Evolutionary conservation across 1,140 invertebrate species (phyloP), one percentile per base, ranked within the genome.

Genomic region (Aphidius gifuensis): DNA sequence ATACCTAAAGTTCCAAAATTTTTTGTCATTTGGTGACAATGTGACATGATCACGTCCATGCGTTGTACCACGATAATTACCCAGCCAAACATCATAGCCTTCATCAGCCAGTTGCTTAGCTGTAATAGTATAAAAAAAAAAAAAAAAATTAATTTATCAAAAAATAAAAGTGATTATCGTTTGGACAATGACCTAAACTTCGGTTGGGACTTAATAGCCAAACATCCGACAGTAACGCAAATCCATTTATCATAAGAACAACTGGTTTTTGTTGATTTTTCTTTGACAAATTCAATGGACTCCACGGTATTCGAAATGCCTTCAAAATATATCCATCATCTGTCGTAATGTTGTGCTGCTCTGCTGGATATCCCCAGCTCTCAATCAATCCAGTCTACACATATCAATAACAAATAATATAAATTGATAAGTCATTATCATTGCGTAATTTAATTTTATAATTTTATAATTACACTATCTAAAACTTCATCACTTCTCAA

Each of bases 31-130:
- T 8, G 77, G 66, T 8, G 74, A 70, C 5, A 80, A 64, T 6
- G 58, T 59, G 1, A 67, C 55, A 67, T 80, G 79, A 6, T 65
- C 65, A 16, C 64, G 58, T 0, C 80, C 81, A 62, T 85, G 84
- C 4, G 71, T 69, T 61, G 82, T 84, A 8, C 83, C 83, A 7
- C 83, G 64, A 32, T 71, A 71, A 66, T 84, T 84, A 0, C 78
- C 80, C 44, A 85, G 47, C 83, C 83, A 84, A 6, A 84, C 83
- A 66, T 84, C 83, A 61, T 79, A 84, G 9, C 80, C 80, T 39
- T 63, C 61, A 68, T 84, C 80, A 3, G 80, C 77, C 32, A n/a
- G 5, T 11, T 8, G 16, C 2, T 16, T 50, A 55, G 32, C 50
- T 78, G 39, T 32, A 43, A 23, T 53, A 39, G 38, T 53, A 53